Base-by-base conservation (phyloP, 2,113 vertebrate genomes). In the Poeciliopsis occidentalis region DNA sequence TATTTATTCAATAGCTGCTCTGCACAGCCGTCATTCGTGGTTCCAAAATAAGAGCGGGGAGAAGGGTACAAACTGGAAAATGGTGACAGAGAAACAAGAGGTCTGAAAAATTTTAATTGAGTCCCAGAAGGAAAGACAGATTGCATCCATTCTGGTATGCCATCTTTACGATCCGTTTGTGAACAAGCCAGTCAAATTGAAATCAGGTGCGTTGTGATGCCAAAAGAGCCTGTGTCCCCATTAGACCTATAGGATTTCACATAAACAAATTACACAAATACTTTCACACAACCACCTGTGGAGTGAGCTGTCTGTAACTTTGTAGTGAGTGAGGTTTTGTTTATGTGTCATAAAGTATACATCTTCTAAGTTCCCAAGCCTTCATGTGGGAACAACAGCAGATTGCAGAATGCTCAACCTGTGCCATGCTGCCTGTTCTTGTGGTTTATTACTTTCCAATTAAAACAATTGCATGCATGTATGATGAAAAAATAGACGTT, bases 201-300 rank as follows among this genome's bases (percentile, higher is more conserved):
- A 91, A 87, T 93, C 92, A 92, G 92, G 90, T 93, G 91, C 82
- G 83, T 81, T 68, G 74, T 77, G 80, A 91, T 90, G 67, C 81
- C 27, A 76, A 87, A 81, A 90, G 88, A 89, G 83, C 85, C 68
- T 82, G 88, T 89, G 93, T 92, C 83, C 87, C 80, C 85, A 91
- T 93, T 93, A 90, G 75, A 74, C 74, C 85, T 75, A 78, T 68
- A 80, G 87, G 91, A 90, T 90, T 78, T 85, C 75, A 84, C 79
- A 78, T 93, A 94, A 94, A 95, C 87, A 94, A 93, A 91, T 93
- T 90, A 90, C 79, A 89, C 85, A 93, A 92, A 91, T 88, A n/a
- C 90, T 92, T 93, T 92, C 73, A 85, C 87, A 85, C 87, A 87
- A 87, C 86, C 7, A 61, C 26, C 19, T 19, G 5, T 31, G 89